Conservation (phyloP, 92 coral and sea anemone genomes). For the Galaxea fascicularis region DNA sequence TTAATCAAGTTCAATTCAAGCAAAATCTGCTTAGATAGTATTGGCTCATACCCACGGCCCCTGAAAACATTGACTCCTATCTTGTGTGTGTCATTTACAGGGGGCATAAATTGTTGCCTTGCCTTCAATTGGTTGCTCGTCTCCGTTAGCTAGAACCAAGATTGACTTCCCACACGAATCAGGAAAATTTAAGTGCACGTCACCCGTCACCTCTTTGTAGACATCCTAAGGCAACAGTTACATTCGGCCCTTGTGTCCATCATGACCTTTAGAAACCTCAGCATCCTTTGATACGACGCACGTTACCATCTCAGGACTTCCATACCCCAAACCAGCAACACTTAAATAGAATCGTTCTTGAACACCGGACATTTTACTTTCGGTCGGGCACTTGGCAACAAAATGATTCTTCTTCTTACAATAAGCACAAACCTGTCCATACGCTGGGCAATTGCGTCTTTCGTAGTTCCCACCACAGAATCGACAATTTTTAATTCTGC, state of each 20-base stretch:
- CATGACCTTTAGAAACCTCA: constrained; percentile 6
- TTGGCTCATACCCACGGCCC: constrained; percentile 60
- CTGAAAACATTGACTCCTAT: constrained; percentile 53
- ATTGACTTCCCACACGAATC: constrained; percentile 39
- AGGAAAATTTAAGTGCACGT: constrained; percentile 13
- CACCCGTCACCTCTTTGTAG: constrained; percentile 34
- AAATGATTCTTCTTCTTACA: constrained; percentile 58
- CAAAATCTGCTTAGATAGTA: constrained; percentile 60
- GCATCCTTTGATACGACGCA: constrained; percentile 23
- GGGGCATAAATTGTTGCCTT: constrained; percentile 33
- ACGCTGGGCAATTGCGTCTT: constrained; percentile 59
- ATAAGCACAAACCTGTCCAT: constrained; percentile 59
- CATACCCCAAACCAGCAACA: constrained; percentile 6
- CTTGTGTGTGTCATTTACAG: constrained; percentile 43
- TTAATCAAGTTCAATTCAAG: constrained; percentile 55
- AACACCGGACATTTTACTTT: constrained; percentile 32
- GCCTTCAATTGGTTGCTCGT: constrained; percentile 62
- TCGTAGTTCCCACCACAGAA: constrained; percentile 58
- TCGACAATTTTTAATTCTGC: constrained; percentile 36
- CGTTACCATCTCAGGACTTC: constrained; percentile 53
- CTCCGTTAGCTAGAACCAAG: constrained; percentile 57
- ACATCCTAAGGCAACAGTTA: constrained; percentile 58
- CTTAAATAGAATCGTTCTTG: constrained; percentile 55
- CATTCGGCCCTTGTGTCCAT: constrained; percentile 67
- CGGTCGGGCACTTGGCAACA: constrained; percentile 48